phyloP scores from a whole-genome alignment of 2,797 vertebrate genomes.

The Phoxinus dragarum region DNA sequence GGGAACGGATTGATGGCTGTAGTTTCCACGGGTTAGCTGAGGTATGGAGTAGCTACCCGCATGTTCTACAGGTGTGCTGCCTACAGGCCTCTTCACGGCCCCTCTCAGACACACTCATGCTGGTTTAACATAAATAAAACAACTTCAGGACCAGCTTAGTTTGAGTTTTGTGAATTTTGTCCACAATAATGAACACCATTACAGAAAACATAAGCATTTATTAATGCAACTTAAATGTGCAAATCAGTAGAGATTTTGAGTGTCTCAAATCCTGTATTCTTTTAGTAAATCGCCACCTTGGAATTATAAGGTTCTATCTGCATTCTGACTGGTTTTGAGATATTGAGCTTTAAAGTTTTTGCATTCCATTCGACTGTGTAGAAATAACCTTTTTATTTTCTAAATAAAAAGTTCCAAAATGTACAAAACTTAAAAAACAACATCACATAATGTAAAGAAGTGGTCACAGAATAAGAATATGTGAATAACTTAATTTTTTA shows the following conservation, averaged over 20 bases:
- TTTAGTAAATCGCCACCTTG: not conserved
- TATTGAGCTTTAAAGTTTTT: too few relatives aligned
- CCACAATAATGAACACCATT: not conserved
- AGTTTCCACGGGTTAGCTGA: constrained; percentile 53
- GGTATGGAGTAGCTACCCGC: constrained; percentile 48
- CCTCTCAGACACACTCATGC: not conserved
- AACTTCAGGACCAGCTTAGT: not conserved
- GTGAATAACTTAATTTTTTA: too few relatives aligned
- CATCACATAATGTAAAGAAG: too few relatives aligned
- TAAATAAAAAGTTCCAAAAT: too few relatives aligned
- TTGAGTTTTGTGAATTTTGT: not conserved
- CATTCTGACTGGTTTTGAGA: too few relatives aligned
- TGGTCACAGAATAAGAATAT: too few relatives aligned
- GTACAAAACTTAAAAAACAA: too few relatives aligned
- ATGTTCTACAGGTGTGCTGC: constrained; percentile 69
- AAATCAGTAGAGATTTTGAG: not conserved
- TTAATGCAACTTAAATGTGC: not conserved
- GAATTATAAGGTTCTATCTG: too few relatives aligned
- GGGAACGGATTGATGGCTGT: constrained; percentile 61
- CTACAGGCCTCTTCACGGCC: constrained; percentile 21
- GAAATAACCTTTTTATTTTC: too few relatives aligned
- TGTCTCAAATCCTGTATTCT: not conserved
- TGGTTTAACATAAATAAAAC: not conserved
- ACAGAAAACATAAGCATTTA: not conserved
- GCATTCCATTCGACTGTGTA: too few relatives aligned